Base-by-base conservation (phyloP, 2,797 vertebrate genomes). In the Diglossa cyanea region DNA sequence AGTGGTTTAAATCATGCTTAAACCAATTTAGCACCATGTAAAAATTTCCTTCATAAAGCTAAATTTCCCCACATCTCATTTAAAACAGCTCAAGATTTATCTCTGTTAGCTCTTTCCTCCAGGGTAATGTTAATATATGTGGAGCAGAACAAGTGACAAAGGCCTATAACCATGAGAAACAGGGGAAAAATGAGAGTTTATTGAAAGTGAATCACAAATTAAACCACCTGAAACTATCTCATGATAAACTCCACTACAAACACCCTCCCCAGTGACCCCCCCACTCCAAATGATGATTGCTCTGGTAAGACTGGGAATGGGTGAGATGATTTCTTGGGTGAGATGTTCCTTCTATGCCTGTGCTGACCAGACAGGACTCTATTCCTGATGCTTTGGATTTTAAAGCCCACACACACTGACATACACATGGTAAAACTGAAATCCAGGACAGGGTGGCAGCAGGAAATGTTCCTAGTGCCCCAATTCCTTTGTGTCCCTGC, bases 1-100 rank as follows among this genome's bases (percentile, higher is more conserved):
- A 71, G 37, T 70, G 48, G 44, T 82, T 93, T 92, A 88, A 93
- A 93, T 37, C 28, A 44, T 14, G 33, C 48, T 91, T 94, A 93
- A 93, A 94, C 33, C 89, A 79, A 82, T 79, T 89, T 45, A 89
- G 74, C 40, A 67, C 33, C 31, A 42, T 30, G 30, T 47, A 82
- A 76, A 86, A 87, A 31, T 60, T 85, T 53, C 63, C 78, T 57
- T 81, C 71, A 42, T 77, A 74, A 80, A 79, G 72, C 37, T 82
- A 45, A 39, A 93, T 76, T 91, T 91, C 74, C 40, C 40, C 33
- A 48, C 0, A 0, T 67, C 74, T 5, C 3, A 89, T 61, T 82
- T 85, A 71, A 93, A 87, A 48, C 40, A 31, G 51, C 40, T 91
- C 13, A 82, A 87, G 60, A 48, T 80, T 90, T 83, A 65, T 48